phyloP scores from a whole-genome alignment of 2,113 vertebrate genomes.

The Bostrychus sinensis region DNA sequence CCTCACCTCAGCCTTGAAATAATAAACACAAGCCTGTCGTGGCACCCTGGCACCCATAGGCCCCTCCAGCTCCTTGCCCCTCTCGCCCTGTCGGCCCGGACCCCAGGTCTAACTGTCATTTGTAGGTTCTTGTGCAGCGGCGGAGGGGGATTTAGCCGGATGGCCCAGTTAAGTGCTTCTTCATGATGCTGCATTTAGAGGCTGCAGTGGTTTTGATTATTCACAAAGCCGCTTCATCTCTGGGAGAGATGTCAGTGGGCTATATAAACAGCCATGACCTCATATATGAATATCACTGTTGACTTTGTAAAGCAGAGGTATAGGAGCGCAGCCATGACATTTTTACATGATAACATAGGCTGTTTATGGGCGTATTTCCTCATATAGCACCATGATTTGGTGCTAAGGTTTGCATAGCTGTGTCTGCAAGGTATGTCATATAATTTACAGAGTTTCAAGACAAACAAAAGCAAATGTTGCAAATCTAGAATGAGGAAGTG shows the following conservation, averaged over 20 bases:
- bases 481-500: too few relatives aligned
- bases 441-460: too few relatives aligned
- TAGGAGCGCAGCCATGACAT: slow-evolving; percentile 21
- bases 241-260: slow-evolving; percentile 51
- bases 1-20: slow-evolving; percentile 64
- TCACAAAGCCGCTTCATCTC: slow-evolving; percentile 55
- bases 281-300: slow-evolving; percentile 44
- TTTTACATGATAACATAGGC: too few relatives aligned
- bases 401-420: too few relatives aligned
- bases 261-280: slow-evolving; percentile 49
- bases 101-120: slow-evolving; percentile 53
- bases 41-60: slow-evolving; percentile 40
- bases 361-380: too few relatives aligned
- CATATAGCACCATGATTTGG: too few relatives aligned
- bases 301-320: slow-evolving; percentile 53
- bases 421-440: too few relatives aligned
- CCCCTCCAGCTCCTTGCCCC: slow-evolving; percentile 18
- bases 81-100: slow-evolving; percentile 31
- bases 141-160: slow-evolving; percentile 41
- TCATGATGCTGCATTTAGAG: slow-evolving; percentile 31
- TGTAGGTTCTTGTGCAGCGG: slow-evolving; percentile 22
- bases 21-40: slow-evolving; percentile 61
- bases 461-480: too few relatives aligned
- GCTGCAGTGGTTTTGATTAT: slow-evolving; percentile 61
- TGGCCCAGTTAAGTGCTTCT: slow-evolving; percentile 55